These are phyloP conservation scores for Drosophila longiperda DNA, from an alignment of 2,888 invertebrate species.

Conservation along the genomic window DNA sequence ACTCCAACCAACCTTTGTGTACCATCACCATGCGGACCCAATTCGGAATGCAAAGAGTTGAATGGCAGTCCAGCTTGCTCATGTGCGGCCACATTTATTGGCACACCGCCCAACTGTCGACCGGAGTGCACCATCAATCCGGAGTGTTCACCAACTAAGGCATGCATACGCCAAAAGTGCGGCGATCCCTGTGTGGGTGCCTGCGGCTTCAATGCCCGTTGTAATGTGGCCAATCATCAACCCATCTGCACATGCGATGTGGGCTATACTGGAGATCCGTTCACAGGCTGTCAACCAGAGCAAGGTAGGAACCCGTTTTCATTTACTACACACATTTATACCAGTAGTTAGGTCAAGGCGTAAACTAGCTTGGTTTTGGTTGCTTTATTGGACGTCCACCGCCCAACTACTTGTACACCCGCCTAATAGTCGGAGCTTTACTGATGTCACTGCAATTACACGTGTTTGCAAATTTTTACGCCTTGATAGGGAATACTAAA, in stretches of 20 bases:
- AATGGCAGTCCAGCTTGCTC: slow-evolving; percentile 87
- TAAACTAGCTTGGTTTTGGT: slow-evolving; percentile 81
- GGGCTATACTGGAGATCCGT: slow-evolving; percentile 88
- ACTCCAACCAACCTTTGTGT: slow-evolving; percentile 86
- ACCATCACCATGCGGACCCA: slow-evolving; percentile 89
- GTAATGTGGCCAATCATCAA: slow-evolving; percentile 87
- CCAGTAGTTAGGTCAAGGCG: slow-evolving; percentile 72
- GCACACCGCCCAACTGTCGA: slow-evolving; percentile 88
- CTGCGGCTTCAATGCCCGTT: slow-evolving; percentile 89
- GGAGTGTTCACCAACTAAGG: slow-evolving; percentile 86
- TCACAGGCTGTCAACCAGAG: slow-evolving; percentile 87
- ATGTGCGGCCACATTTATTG: slow-evolving; percentile 87
- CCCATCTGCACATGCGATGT: slow-evolving; percentile 86
- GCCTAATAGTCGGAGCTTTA: slow-evolving; percentile 32
- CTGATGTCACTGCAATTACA: slow-evolving; percentile 38
- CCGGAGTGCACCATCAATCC: slow-evolving; percentile 88
- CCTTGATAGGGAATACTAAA: slow-evolving; percentile 50
- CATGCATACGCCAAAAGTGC: slow-evolving; percentile 86
- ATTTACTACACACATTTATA: slow-evolving; percentile 28
- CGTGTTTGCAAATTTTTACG: slow-evolving; percentile 51
- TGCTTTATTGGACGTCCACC: slow-evolving; percentile 85
- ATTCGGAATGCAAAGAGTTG: slow-evolving; percentile 87
- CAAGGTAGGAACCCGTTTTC: slow-evolving; percentile 81
- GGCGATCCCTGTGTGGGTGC: slow-evolving; percentile 88
- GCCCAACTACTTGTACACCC: slow-evolving; percentile 34